Evolutionary conservation across 1,140 invertebrate genomes (phyloP), one percentile per base, ranked within the genome.

Genomic region (Pogonognathellus flavescens): DNA sequence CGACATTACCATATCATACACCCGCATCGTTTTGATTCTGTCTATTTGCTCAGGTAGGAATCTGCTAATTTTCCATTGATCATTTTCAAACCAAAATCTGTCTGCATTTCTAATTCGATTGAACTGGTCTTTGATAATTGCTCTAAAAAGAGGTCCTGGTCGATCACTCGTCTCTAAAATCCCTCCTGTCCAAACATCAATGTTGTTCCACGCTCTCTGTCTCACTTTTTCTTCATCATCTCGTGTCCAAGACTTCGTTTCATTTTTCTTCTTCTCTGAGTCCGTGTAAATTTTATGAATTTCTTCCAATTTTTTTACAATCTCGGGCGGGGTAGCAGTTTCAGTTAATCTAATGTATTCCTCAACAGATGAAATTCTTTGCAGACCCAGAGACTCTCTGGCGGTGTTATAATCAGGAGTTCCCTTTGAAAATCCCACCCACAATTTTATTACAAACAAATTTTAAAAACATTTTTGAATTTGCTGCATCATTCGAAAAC

Each of bases 141-240:
- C 85, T 85, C 88, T 89, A 89, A 95, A 95, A 3, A 95, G 90
- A 89, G 92, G 91, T 2, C 94, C 94, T 1, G 93, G 93, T 52
- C 92, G 92, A 83, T 91, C 88, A 25, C 82, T 87, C 1, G 94
- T 93, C 90, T 95, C 94, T 57, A 94, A 86, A 89, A 95, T 92
- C 7, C 94, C 94, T n/a, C 94, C 94, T 41, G 94, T 91, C 92
- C 94, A 95, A 2, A 94, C 90, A 90, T 95, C 94, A 59, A 95
- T 91, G 62, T 92, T 89, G 76, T 92, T 89, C 88, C 60, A 93
- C 89, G n/a, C 90, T 88, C 9, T n/a, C 41, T n/a, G 10, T 11
- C 41, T 13, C 0, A 41, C 57, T 8, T 6, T 52, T 91, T 89
- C 3, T 91, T 89, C 87, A 93, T 93, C 4, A 55, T 41, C 5